Percentiles rank a stretch among this genome's conserved stretches.
phyloP scores from a whole-genome alignment of 2,888 invertebrate genomes.

The Mallateleia sp. region DNA sequence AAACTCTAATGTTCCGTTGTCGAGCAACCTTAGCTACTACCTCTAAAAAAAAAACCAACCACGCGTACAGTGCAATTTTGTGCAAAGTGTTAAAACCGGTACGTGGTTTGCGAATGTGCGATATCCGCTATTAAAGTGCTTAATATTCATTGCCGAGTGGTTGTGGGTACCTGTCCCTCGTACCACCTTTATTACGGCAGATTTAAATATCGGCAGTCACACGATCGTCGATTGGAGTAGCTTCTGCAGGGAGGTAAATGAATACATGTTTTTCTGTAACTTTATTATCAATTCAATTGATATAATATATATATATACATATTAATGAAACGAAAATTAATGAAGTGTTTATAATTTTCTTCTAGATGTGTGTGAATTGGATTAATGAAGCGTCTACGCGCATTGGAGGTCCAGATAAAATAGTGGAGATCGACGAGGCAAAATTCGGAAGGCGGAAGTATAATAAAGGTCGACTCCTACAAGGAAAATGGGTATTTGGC shows the following conservation, averaged over 20 bases:
- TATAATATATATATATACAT: no score
- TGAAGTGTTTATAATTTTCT: no score
- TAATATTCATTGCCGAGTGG: conserved; percentile 20
- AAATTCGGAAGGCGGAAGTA: conserved; percentile 47
- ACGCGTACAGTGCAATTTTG: not conserved
- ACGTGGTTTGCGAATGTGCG: conserved; percentile 18
- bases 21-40: not conserved
- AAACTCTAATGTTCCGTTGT: not conserved
- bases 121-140: not conserved
- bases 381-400: not conserved
- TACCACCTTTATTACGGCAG: not conserved
- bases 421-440: conserved; percentile 56
- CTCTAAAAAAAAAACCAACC: not conserved
- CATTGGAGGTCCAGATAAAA: conserved; percentile 16
- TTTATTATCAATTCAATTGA: no score
- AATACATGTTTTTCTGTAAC: no score
- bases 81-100: not conserved
- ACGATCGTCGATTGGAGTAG: conserved; percentile 36
- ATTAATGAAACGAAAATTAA: no score
- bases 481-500: conserved; percentile 46
- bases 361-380: conserved; percentile 2
- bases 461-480: conserved; percentile 6
- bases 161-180: conserved; percentile 8
- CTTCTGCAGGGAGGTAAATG: conserved; percentile 22
- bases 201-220: not conserved